Percentiles rank a stretch among this genome's conserved stretches.
Evolutionary conservation across 2,888 invertebrate genomes (phyloP).

Genomic region (Drosophila rubida): DNA sequence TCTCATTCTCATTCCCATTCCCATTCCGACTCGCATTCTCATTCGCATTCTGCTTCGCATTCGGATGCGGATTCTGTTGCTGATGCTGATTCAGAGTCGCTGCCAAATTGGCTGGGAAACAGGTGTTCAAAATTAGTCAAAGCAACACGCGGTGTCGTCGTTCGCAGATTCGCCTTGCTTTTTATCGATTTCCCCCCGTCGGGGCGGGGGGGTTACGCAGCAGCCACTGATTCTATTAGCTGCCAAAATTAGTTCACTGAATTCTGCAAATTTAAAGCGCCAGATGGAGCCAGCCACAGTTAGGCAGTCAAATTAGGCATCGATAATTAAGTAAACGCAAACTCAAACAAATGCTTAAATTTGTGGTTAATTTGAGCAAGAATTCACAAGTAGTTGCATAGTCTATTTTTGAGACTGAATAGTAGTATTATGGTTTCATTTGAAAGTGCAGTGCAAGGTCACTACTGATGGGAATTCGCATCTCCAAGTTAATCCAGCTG

Average conservation of each 20-base stretch:
- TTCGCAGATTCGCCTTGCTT: constrained; percentile 3
- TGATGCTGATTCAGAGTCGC: neutral
- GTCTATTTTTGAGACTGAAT: no score
- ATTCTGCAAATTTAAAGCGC: neutral
- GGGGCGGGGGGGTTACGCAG: neutral
- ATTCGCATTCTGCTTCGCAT: constrained; percentile 7
- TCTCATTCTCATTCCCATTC: constrained; percentile 14
- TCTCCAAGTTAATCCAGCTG: no score
- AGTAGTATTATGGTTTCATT: no score
- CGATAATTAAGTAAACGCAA: neutral
- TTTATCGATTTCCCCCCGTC: constrained; percentile 21
- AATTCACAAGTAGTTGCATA: no score
- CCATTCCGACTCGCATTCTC: constrained; percentile 16
- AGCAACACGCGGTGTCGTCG: constrained; percentile 15
- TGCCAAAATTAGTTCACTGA: neutral
- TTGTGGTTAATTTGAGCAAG: no score
- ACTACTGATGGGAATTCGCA: no score
- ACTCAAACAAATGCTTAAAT: no score
- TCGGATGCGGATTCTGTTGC: constrained; percentile 7
- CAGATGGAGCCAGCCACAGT: neutral
- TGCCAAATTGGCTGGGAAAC: constrained; percentile 47
- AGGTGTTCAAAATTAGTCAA: constrained; percentile 60
- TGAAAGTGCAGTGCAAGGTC: no score
- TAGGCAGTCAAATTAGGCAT: neutral
- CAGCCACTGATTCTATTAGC: constrained; percentile 7